Evolutionary conservation across 2,888 invertebrate genomes (phyloP).

Genomic region (Shargacucullia verbasci): DNA sequence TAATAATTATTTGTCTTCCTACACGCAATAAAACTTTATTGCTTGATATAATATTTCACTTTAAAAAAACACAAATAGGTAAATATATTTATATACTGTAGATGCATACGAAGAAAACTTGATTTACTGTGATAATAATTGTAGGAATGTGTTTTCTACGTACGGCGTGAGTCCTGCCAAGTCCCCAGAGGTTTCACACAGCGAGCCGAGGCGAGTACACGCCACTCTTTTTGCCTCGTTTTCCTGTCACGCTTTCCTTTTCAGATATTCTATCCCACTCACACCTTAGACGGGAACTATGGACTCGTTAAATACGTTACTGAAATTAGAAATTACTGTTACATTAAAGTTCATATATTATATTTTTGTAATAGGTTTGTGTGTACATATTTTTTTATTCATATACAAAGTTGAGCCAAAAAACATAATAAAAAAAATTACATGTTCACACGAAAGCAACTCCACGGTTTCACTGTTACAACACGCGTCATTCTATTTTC

Average conservation of each 20-base stretch:
- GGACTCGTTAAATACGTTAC: slow-evolving; percentile 22
- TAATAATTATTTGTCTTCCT: slow-evolving; percentile 10
- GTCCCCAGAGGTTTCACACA: slow-evolving; percentile 68
- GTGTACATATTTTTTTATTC: too few species aligned
- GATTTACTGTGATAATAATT: slow-evolving; percentile 53
- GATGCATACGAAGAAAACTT: slow-evolving; percentile 37
- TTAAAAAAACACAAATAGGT: slow-evolving; percentile 5
- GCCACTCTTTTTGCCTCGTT: slow-evolving; percentile 79
- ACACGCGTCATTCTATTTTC: slow-evolving; percentile 82
- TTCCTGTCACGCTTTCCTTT: slow-evolving; percentile 81
- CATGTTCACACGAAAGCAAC: slow-evolving; percentile 51
- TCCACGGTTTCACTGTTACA: slow-evolving; percentile 70
- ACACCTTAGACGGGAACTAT: slow-evolving; percentile 28
- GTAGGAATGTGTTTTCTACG: slow-evolving; percentile 57
- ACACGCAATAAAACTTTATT: slow-evolving; percentile 10
- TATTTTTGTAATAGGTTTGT: too few species aligned
- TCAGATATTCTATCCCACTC: slow-evolving; percentile 71
- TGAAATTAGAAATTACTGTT: slow-evolving; percentile 16
- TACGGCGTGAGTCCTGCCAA: slow-evolving; percentile 58
- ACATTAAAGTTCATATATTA: too few species aligned
- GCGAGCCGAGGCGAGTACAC: slow-evolving; percentile 70
- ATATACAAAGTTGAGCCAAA: too few species aligned
- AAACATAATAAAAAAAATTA: slow-evolving; percentile 12
- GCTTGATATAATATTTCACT: slow-evolving; percentile 1
- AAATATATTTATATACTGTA: slow-evolving; percentile 2